Evolutionary conservation across 2,113 vertebrate genomes (phyloP).

Genomic region (Scartelaos histophorus): DNA sequence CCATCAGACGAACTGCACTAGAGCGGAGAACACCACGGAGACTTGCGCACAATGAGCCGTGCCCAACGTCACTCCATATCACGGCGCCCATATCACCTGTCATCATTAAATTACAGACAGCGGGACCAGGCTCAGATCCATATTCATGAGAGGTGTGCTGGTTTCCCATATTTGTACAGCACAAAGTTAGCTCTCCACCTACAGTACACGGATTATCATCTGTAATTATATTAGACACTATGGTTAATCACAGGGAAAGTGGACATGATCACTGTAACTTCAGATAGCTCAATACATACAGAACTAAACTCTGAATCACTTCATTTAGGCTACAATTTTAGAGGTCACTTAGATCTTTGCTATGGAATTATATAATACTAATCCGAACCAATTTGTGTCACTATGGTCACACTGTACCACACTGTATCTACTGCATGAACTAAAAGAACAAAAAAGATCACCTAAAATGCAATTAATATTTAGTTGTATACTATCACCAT

Average conservation of each 20-base stretch:
- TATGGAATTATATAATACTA: too few relatives aligned
- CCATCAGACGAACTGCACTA: conserved; percentile 50
- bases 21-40: conserved; percentile 45
- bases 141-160: conserved; percentile 55
- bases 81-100: conserved; percentile 60
- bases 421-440: too few relatives aligned
- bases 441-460: too few relatives aligned
- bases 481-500: too few relatives aligned
- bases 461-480: too few relatives aligned
- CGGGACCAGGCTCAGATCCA: conserved; percentile 47
- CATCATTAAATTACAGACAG: conserved; percentile 69
- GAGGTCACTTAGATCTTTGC: not conserved
- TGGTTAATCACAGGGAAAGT: conserved; percentile 21
- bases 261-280: conserved; percentile 15
- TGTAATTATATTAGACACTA: conserved; percentile 45
- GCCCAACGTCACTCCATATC: conserved; percentile 56
- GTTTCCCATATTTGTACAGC: conserved; percentile 3
- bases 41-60: conserved; percentile 28
- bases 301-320: too few relatives aligned
- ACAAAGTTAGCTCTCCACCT: conserved; percentile 44
- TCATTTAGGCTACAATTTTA: too few relatives aligned
- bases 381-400: too few relatives aligned
- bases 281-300: not conserved
- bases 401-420: too few relatives aligned
- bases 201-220: conserved; percentile 19